Conservation (phyloP, 1,140 invertebrate genomes). For the Wiebesia pumilae region DNA sequence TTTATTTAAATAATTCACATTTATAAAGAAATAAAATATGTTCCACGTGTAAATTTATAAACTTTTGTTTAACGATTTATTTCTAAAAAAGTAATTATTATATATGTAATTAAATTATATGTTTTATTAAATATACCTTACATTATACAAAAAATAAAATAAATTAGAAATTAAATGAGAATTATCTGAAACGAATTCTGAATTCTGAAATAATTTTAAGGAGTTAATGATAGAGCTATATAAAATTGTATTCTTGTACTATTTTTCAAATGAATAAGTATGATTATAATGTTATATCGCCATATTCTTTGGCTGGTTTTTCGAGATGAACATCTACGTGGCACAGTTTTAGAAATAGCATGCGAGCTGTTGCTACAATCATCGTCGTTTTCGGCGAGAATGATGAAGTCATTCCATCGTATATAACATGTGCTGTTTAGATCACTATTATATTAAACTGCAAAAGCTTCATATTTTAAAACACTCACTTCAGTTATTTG, state of each 20-base stretch:
- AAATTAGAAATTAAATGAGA: too few species aligned
- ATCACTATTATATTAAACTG: neutral
- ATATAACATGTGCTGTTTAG: conserved; percentile 13
- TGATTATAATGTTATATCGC: neutral
- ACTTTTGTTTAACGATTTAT: too few species aligned
- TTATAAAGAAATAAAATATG: too few species aligned
- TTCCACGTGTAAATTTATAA: too few species aligned
- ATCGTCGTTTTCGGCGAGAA: conserved; percentile 30
- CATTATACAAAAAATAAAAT: too few species aligned
- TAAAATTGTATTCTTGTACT: neutral
- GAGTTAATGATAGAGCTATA: too few species aligned
- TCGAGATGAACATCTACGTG: conserved; percentile 6
- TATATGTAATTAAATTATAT: too few species aligned
- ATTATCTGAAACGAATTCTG: too few species aligned
- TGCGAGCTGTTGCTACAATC: neutral
- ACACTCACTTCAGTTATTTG: neutral
- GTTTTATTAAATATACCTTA: too few species aligned
- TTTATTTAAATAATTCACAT: too few species aligned
- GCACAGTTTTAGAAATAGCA: conserved; percentile 51
- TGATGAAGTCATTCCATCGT: conserved; percentile 35
- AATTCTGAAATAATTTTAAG: too few species aligned
- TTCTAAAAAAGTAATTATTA: too few species aligned
- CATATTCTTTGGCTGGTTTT: conserved; percentile 11
- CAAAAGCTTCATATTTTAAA: neutral
- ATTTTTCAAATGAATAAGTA: neutral